Base-by-base conservation (phyloP, 2,113 vertebrate species). In the Zosterops borbonicus region DNA sequence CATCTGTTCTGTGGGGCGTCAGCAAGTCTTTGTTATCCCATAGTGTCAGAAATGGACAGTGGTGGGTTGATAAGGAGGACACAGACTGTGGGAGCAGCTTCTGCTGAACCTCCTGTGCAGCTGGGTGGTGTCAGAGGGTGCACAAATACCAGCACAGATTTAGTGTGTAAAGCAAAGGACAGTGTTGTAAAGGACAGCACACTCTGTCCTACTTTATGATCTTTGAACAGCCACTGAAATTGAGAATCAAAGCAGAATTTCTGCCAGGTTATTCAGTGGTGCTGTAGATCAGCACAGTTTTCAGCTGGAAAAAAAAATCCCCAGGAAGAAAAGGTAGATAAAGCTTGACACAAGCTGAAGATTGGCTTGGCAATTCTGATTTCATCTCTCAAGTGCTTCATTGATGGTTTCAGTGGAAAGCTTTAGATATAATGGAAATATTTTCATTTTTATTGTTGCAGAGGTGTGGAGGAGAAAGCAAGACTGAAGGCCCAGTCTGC, bases 1-100 rank as follows among this genome's bases (percentile, higher is more conserved):
- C 0, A 0, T 27, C 37, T 42, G 12, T 58, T 67, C 65, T 24
- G 1, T 0, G 0, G 31, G n/a, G n/a, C n/a, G 5, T 39, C 4
- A 3, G 16, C 39, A 14, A 60, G 31, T 25, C 60, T 84, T 65
- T 58, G 29, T 46, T 80, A 3, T 31, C 50, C 16, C 6, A 0
- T 2, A 8, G 9, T 17, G 31, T 65, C 56, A 81, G 64, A 78
- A 78, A 69, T 28, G 11, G 53, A 29, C 23, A 46, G n/a, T 46
- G 41, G 52, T 9, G 23, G 10, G 8, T 39, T 28, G 63, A 28
- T 1, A 2, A 56, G 33, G 68, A 63, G 33, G 56, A 13, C 41
- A 6, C 5, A 41, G 44, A 16, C 23, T 41, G 2, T 6, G 41
- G 59, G 41, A 83, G 19, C 29, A 50, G 73, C 37, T 56, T 74